Base-by-base conservation (phyloP, 2,888 invertebrate species). In the Drosophila atripex region DNA sequence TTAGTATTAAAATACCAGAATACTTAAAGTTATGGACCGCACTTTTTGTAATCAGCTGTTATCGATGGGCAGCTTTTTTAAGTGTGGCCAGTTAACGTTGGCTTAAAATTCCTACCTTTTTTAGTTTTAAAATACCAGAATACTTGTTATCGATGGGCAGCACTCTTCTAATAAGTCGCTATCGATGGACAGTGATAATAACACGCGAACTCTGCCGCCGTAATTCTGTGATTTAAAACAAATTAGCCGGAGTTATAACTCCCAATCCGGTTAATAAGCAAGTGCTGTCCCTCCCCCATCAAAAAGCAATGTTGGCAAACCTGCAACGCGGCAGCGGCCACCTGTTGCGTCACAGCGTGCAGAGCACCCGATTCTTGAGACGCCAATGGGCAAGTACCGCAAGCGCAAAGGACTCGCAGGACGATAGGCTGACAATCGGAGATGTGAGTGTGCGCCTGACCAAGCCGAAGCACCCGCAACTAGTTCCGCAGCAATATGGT, bases 381-480 rank as follows among this genome's bases (percentile, higher is more conserved):
- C 61, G 72, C n/a, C 41, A 58, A 21, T 85, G 69, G 54, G 51
- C 78, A 3, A 76, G 51, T 35, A 23, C 59, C 1, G 38, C 65
- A 8, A 5, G 43, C 8, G 30, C 28, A 8, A 56, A 61, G 16
- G 46, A 51, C 6, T n/a, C 25, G 14, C 54, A 43, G 43, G 76
- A 69, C 55, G 93, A 93, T 77, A 93, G 92, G 90, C 94, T 96
- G 49, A 94, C 94, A 38, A 96, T 97, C 78, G 96, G 95, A 76
- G 94, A 95, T 91, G 94, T 96, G 73, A 93, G 93, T 35, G 96
- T 95, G 90, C 93, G 93, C 54, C 86, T 94, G n/a, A 93, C 91
- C 69, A 88, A 91, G 47, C 94, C 96, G 0, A 94, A 94, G 80
- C 93, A 94, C 89, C 94, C 94, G 2, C 96, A 97, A 92, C 94